Evolutionary conservation across 2,888 invertebrate genomes (phyloP).

Genomic region (Chironomus tentans): DNA sequence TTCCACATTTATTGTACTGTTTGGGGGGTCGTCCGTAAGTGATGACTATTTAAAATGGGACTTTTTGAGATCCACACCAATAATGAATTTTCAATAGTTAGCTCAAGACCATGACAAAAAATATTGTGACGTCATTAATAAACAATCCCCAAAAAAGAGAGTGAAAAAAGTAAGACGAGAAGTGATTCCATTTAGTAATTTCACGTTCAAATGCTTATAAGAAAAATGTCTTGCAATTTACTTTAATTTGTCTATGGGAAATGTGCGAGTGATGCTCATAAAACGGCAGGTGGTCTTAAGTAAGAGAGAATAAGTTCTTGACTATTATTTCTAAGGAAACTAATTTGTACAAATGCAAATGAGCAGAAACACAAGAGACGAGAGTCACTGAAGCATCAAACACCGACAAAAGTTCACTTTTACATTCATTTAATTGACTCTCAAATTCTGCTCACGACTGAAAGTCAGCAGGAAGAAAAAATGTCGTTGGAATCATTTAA

Average conservation of each 20-base stretch:
- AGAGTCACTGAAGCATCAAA: slow-evolving; percentile 19
- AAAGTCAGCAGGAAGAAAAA: slow-evolving; percentile 23
- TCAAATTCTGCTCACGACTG: slow-evolving; percentile 15
- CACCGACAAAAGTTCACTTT: neutral
- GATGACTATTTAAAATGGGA: too few relatives aligned
- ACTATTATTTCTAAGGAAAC: neutral
- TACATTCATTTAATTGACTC: slow-evolving; percentile 20
- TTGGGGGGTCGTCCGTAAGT: too few relatives aligned
- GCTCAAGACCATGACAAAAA: too few relatives aligned
- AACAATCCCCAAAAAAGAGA: too few relatives aligned
- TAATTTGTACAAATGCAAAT: slow-evolving; percentile 25
- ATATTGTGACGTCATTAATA: neutral
- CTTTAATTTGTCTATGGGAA: slow-evolving; percentile 14
- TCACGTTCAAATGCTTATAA: slow-evolving; percentile 8
- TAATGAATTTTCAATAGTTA: too few relatives aligned
- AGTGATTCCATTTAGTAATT: neutral
- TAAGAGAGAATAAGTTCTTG: too few relatives aligned
- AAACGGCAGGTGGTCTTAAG: slow-evolving; percentile 17
- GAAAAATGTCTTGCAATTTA: neutral
- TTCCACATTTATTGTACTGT: neutral
- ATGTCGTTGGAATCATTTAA: slow-evolving; percentile 7
- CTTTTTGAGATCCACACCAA: too few relatives aligned
- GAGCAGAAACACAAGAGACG: slow-evolving; percentile 11
- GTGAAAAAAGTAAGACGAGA: too few relatives aligned
- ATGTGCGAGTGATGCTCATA: neutral